phyloP scores from a whole-genome alignment of 1,140 invertebrate species.

The Nephila pilipes region DNA sequence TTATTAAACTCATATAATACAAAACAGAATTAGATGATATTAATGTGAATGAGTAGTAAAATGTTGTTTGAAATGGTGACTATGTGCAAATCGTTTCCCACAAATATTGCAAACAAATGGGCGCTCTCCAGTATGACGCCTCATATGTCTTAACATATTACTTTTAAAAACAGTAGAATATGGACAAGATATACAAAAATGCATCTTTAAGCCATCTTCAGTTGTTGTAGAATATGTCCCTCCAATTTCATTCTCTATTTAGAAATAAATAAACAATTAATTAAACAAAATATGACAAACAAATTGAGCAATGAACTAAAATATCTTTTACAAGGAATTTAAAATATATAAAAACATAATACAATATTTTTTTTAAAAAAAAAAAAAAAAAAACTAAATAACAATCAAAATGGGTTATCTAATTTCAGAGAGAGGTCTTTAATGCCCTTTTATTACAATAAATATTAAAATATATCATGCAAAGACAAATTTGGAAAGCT shows the following conservation, averaged over 20 bases:
- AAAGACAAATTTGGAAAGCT: no score
- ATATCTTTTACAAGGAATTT: no score
- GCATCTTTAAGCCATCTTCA: conserved; percentile 8
- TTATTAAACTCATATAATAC: background rate
- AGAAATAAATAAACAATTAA: background rate
- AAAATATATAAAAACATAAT: no score
- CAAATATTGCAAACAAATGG: background rate
- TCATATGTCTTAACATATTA: background rate
- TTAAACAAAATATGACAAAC: background rate
- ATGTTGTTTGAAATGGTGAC: background rate
- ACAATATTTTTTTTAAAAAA: no score
- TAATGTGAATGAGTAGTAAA: background rate
- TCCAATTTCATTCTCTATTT: conserved; percentile 12
- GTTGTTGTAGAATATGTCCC: background rate
- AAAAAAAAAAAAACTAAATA: no score
- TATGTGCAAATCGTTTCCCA: conserved; percentile 13
- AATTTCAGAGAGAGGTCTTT: no score
- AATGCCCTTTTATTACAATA: no score
- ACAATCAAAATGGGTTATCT: no score
- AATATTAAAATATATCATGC: no score
- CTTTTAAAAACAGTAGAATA: background rate
- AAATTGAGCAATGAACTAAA: background rate
- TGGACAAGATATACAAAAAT: conserved; percentile 14
- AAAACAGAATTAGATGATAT: background rate
- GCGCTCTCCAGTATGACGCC: conserved; percentile 5